Evolutionary conservation across 92 coral and sea anemone genomes (phyloP), one percentile per base, ranked within the genome.

Genomic region (Palythoa grandiflora): DNA sequence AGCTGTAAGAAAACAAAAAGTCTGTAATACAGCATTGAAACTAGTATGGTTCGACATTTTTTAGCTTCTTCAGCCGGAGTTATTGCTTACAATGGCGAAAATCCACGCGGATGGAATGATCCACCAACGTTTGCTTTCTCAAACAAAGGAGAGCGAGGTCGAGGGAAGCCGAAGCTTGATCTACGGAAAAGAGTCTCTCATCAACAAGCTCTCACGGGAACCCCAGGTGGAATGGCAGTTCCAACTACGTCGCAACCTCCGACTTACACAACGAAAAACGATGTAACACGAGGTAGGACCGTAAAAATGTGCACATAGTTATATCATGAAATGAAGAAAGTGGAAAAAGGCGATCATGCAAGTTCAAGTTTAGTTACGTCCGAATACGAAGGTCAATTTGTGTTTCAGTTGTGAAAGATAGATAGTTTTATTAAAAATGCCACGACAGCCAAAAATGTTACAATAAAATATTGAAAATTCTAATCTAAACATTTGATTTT

Each of bases 51-150:
- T 91, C 73, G 40, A 59, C 16, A 77, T 39, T 20, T 72, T 55
- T 35, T 83, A 95, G 98, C 91, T 80, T 89, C 98, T 38, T 20
- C 98, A 28, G 89, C 96, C 75, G 94, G 92, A 12, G 93, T 97
- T 61, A 91, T 96, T 38, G 93, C 99, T 50, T 97, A 97, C 85
- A 97, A 97, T 88, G 95, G 98, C 68, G 99, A 97, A 89, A 95
- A 98, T 17, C 93, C 98, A 48, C 94, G 99, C 39, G 99, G 99
- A 54, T 97, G 99, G 99, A 97, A 97, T 70, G 99, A 97, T 66
- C 99, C 99, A 52, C 99, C 99, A 78, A 97, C 99, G 5, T 91
- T 97, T 68, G 94, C 98, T 11, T 97, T 93, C 75, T 87, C 92
- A 19, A 88, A 92, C 63, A 92, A 89, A 79, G 89, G 93, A 21